These are phyloP conservation scores for Vandiemenella viatica DNA, from an alignment of 2,888 invertebrate genomes.

Conservation along the genomic window DNA sequence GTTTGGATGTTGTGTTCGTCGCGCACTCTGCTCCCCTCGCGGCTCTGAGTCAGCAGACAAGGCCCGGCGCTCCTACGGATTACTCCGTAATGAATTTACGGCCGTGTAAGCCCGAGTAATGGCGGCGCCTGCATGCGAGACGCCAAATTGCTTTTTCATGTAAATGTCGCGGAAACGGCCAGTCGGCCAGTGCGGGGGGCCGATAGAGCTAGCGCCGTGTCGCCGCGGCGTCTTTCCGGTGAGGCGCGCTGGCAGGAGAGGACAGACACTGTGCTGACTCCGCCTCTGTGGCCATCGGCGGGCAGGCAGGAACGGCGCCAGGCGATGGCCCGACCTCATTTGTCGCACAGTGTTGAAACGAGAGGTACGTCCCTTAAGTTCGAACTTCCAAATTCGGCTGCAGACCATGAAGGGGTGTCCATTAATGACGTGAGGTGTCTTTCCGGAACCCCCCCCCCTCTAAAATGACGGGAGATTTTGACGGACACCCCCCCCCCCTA, in stretches of 20 bases:
- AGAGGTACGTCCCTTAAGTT: neutral
- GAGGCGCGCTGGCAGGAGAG: neutral
- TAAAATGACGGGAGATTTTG: no score
- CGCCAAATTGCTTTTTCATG: constrained; percentile 16
- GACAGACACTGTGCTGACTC: neutral
- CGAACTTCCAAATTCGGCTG: neutral
- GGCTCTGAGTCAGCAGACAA: neutral
- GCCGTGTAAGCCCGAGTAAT: constrained; percentile 14
- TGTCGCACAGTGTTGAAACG: neutral
- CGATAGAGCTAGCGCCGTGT: neutral
- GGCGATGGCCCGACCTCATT: neutral
- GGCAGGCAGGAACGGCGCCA: no score
- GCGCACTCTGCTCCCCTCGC: neutral
- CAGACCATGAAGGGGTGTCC: neutral
- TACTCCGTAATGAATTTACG: constrained; percentile 16
- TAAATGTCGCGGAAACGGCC: constrained; percentile 6
- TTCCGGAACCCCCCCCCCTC: no score
- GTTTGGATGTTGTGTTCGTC: neutral
- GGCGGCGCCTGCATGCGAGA: constrained; percentile 5
- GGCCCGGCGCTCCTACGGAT: constrained; percentile 6
- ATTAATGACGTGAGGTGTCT: no score
- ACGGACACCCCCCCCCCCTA: no score
- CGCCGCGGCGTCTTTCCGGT: neutral
- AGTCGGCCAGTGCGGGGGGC: neutral
- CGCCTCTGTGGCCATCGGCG: neutral